A percentile compares a stretch with the other conserved stretches of the same genome.
phyloP scores from a whole-genome alignment of 1,140 invertebrate genomes.

The Pseudomyrmex flavicornis region DNA sequence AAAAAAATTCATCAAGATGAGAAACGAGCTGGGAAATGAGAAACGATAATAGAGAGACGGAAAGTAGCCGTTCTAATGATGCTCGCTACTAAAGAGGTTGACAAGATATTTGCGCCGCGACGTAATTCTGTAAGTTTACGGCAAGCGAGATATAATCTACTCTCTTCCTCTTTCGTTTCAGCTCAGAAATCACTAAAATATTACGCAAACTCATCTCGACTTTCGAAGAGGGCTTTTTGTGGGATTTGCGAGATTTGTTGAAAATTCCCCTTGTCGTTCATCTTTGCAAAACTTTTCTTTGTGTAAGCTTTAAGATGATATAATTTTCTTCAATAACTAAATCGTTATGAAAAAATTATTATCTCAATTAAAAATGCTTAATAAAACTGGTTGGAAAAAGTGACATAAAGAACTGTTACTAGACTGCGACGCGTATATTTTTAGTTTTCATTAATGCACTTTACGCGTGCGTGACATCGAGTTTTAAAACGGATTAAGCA shows the following conservation, averaged over 20 bases:
- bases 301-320: background rate
- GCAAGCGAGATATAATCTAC: constrained; percentile 18
- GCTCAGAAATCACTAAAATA: constrained; percentile 29
- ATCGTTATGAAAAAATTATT: too few species aligned
- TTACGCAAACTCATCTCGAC: constrained; percentile 23
- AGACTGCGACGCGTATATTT: background rate
- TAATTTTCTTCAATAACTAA: constrained; percentile 6
- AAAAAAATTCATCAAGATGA: constrained; percentile 19
- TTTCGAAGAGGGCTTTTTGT: background rate
- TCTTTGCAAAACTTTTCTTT: background rate
- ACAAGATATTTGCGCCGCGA: constrained; percentile 44
- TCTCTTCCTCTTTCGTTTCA: constrained; percentile 7
- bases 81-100: background rate
- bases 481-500: constrained; percentile 19
- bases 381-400: too few species aligned
- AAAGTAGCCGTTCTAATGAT: constrained; percentile 8
- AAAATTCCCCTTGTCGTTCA: constrained; percentile 13
- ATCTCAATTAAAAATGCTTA: too few species aligned
- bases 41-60: constrained; percentile 40
- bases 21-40: constrained; percentile 42
- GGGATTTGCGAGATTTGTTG: background rate
- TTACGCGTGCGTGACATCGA: constrained; percentile 2
- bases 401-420: too few species aligned
- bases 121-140: constrained; percentile 34
- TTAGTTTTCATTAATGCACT: constrained; percentile 5